Conservation (phyloP, 2,888 invertebrate species). For the Gerris lacustris region DNA sequence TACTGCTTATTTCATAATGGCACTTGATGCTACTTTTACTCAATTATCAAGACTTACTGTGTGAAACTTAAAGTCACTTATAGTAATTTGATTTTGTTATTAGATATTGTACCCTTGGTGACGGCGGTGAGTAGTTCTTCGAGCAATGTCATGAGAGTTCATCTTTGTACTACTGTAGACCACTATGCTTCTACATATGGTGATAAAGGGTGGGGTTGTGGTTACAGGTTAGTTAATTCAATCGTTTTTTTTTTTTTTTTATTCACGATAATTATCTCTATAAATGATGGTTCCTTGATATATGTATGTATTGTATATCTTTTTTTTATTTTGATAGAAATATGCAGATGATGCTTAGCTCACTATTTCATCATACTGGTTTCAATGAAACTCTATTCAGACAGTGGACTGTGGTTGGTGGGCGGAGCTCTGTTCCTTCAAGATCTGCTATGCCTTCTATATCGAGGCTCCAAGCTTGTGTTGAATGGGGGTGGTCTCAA, state of each 20-base stretch:
- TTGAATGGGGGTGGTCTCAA: conserved; percentile 69
- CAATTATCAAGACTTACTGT: too few relatives aligned
- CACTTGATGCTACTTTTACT: too few relatives aligned
- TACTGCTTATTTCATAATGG: too few relatives aligned
- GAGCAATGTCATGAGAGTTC: conserved; percentile 53
- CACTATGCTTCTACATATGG: conserved; percentile 81
- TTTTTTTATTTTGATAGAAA: conserved; percentile 43
- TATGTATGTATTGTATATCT: neutral
- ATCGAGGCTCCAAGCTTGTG: conserved; percentile 66
- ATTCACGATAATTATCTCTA: too few relatives aligned
- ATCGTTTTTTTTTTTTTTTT: conserved; percentile 3
- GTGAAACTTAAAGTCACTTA: too few relatives aligned
- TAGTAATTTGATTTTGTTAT: too few relatives aligned
- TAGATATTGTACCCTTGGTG: conserved; percentile 33
- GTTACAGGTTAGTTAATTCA: conserved; percentile 45
- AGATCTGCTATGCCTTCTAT: conserved; percentile 69
- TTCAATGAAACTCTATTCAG: conserved; percentile 47
- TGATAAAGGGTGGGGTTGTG: conserved; percentile 86
- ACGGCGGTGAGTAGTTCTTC: conserved; percentile 38
- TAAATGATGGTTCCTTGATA: too few relatives aligned
- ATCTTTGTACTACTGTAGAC: conserved; percentile 67
- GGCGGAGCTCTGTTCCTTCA: conserved; percentile 35
- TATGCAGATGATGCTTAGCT: conserved; percentile 82
- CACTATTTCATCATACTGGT: conserved; percentile 55
- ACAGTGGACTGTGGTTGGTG: conserved; percentile 37